Percentiles rank a stretch among this genome's conserved stretches.
Evolutionary conservation across 2,888 invertebrate genomes (phyloP).

Genomic region (Diplazon laetatorius): DNA sequence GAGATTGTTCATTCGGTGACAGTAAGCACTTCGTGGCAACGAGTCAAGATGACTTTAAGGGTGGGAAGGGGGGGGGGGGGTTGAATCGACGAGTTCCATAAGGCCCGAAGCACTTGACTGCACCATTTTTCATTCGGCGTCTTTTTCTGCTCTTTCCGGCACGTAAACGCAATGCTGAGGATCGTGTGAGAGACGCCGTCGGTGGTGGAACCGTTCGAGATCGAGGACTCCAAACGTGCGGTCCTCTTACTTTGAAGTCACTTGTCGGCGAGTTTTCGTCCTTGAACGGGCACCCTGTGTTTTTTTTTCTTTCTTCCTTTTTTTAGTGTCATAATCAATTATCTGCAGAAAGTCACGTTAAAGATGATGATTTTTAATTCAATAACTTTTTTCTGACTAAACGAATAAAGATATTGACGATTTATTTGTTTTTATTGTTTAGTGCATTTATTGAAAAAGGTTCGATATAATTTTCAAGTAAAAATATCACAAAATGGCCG

Average conservation of each 20-base stretch:
- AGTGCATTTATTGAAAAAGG: no score
- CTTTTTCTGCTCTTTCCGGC: constrained; percentile 50
- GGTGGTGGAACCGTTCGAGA: constrained; percentile 49
- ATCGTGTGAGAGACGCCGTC: constrained; percentile 28
- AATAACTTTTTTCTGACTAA: no score
- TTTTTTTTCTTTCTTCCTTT: no score
- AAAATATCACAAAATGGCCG: no score
- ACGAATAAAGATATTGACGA: no score
- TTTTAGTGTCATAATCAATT: no score
- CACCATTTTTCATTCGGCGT: constrained; percentile 37
- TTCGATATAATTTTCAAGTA: no score
- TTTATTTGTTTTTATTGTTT: no score
- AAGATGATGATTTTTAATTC: no score
- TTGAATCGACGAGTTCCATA: constrained; percentile 68
- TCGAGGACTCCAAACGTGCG: constrained; percentile 33
- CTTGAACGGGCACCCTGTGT: constrained; percentile 17
- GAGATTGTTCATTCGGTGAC: constrained; percentile 38
- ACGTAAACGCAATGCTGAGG: constrained; percentile 18
- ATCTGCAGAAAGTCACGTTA: no score
- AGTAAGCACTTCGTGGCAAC: constrained; percentile 13
- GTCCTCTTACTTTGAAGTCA: constrained; percentile 66
- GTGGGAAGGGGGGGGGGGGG: no score
- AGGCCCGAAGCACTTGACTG: constrained; percentile 64
- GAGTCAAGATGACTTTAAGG: constrained; percentile 29
- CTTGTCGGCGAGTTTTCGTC: constrained; percentile 63